Conservation (phyloP, 1,140 invertebrate species). For the Eupristina koningsbergeri region DNA sequence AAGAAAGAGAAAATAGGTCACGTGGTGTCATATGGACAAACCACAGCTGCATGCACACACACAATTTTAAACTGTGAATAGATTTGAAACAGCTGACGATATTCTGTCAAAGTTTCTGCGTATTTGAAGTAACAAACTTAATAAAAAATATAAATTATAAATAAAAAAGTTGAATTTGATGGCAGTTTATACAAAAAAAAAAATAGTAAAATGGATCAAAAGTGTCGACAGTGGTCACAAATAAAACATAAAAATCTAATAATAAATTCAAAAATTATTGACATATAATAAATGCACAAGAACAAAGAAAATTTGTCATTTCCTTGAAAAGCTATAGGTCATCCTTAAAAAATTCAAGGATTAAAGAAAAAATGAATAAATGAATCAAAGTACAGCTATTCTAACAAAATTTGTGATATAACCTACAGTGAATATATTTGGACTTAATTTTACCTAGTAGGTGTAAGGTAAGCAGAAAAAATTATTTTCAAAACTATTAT, state of each 20-base stretch:
- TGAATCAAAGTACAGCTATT: background rate
- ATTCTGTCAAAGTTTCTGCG: background rate
- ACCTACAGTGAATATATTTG: background rate
- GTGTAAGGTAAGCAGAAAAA: background rate
- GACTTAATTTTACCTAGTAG: background rate
- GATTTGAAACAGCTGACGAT: background rate
- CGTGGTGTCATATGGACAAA: background rate
- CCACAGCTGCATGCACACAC: background rate
- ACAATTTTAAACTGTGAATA: background rate
- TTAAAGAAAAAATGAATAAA: background rate
- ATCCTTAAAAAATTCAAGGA: background rate
- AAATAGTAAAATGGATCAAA: background rate
- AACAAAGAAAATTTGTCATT: background rate
- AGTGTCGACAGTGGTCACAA: background rate
- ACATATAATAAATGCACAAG: background rate
- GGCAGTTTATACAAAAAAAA: background rate
- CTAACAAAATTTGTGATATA: background rate
- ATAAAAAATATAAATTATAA: background rate
- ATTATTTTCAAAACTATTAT: background rate
- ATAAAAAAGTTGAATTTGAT: background rate
- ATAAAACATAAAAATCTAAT: background rate
- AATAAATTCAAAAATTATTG: background rate
- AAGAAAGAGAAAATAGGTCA: background rate
- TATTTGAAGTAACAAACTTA: background rate
- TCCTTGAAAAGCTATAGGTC: background rate